Base-by-base conservation (phyloP, 2,888 invertebrate genomes). In the Ctenicera cuprea region DNA sequence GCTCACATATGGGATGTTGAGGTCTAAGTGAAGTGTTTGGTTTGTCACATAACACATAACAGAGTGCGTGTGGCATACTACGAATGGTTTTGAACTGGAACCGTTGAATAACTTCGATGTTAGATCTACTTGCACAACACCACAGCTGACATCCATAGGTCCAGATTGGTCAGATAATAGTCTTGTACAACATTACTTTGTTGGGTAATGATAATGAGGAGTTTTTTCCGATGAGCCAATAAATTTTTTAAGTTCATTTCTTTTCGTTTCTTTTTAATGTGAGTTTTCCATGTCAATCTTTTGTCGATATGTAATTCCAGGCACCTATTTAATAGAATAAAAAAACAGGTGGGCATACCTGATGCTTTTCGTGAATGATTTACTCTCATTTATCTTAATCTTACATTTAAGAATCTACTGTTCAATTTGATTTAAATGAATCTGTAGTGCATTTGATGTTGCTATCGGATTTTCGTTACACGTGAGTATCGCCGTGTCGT, bases 361-460 rank as follows among this genome's bases (percentile, higher is more conserved):
- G 45, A 26, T 43, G 41, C 45, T 22, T 63, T 43, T 64, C 9
- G 65, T 52, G 20, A 52, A 52, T 38, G 52, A 52, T 7, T 65
- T 65, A 52, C 1, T 50, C 48, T 22, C 43, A 11, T 52, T 65
- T 1, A 65, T 37, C 37, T 20, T 65, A 8, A 52, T 50, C 38
- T 38, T 52, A 38, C 52, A 52, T 18, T 52, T 65, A n/a, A 16
- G 22, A 12, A 52, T 20, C 65, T 52, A 52, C 30, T 18, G n/a
- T 65, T 50, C 26, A 48, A 61, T 61, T 41, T 61, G 61, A 9
- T 61, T 62, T 62, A 41, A 62, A 18, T 41, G 41, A 11, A 14
- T 52, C 37, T 65, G 33, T 26, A 65, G 9, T 52, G 37, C 65
- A 33, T 20, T 52, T 65, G 64, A 64, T 50, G 20, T 20, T 65